Percentiles rank a stretch among this genome's conserved stretches.
Evolutionary conservation across 2,797 vertebrate genomes (phyloP).

Genomic region (Coccyzus lansbergi): DNA sequence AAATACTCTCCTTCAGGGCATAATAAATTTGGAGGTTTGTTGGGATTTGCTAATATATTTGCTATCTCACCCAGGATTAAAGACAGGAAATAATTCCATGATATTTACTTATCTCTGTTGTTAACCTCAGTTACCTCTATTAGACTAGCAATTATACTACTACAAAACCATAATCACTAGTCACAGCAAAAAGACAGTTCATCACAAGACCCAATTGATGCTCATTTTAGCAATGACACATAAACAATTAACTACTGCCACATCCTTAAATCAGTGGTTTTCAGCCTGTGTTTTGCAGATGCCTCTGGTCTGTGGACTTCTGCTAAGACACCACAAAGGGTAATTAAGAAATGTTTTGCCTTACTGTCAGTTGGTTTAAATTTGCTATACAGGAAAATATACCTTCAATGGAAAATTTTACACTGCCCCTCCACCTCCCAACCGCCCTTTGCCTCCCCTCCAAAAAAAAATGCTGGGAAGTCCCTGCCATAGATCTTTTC

Average conservation of each 20-base stretch:
- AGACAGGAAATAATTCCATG: slow-evolving; percentile 41
- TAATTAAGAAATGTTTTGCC: not conserved
- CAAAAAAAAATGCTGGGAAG: not conserved
- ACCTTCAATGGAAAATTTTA: not conserved
- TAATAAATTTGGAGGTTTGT: slow-evolving; percentile 32
- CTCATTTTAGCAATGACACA: slow-evolving; percentile 18
- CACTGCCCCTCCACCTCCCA: not conserved
- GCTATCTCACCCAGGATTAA: slow-evolving; percentile 3
- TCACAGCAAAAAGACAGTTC: not conserved
- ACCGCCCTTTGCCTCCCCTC: too few species aligned
- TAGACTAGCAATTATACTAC: slow-evolving; percentile 46
- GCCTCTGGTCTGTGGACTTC: not conserved
- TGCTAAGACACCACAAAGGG: not conserved
- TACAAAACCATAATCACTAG: slow-evolving; percentile 36
- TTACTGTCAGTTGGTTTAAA: not conserved
- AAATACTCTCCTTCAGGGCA: slow-evolving; percentile 2
- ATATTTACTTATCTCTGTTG: slow-evolving; percentile 46
- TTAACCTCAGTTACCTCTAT: slow-evolving; percentile 47
- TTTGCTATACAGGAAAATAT: not conserved
- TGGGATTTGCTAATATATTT: slow-evolving; percentile 34
- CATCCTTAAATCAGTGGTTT: not conserved
- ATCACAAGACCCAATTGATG: slow-evolving; percentile 17
- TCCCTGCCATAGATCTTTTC: not conserved
- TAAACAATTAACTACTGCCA: slow-evolving; percentile 30
- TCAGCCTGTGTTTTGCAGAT: slow-evolving; percentile 22